These are phyloP conservation scores for Struthidea cinerea DNA, from an alignment of 2,113 vertebrate species.

Conservation along the genomic window DNA sequence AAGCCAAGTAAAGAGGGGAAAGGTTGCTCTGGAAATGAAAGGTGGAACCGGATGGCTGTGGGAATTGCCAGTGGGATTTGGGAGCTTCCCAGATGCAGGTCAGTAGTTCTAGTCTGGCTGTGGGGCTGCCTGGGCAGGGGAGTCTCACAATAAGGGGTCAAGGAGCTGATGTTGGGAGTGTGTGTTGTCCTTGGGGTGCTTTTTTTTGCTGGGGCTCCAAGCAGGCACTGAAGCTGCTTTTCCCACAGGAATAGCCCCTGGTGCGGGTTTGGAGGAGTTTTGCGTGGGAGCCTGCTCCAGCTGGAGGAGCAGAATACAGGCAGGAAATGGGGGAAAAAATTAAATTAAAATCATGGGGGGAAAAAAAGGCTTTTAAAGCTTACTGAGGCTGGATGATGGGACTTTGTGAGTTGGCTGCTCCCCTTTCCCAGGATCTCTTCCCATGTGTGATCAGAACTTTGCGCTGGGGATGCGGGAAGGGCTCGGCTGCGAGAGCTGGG, in stretches of 20 bases:
- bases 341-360: neutral
- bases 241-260: neutral
- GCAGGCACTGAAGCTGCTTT: neutral
- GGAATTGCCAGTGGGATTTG: neutral
- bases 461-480: accelerated
- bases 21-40: constrained; percentile 8
- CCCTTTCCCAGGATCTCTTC: neutral
- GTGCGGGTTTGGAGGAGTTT: neutral
- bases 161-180: accelerated
- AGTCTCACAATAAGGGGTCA: accelerated
- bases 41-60: neutral
- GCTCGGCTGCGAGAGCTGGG: neutral
- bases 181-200: neutral
- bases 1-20: neutral
- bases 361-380: neutral
- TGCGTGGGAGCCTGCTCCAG: neutral
- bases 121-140: neutral
- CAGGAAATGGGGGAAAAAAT: neutral
- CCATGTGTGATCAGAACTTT: neutral
- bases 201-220: neutral
- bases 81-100: neutral
- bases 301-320: neutral
- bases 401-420: neutral
- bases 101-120: accelerated
- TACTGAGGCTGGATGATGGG: neutral